A percentile compares a stretch with the other conserved stretches of the same genome.
phyloP scores from a whole-genome alignment of 2,888 invertebrate genomes.

The Cylindroiulus punctatus region DNA sequence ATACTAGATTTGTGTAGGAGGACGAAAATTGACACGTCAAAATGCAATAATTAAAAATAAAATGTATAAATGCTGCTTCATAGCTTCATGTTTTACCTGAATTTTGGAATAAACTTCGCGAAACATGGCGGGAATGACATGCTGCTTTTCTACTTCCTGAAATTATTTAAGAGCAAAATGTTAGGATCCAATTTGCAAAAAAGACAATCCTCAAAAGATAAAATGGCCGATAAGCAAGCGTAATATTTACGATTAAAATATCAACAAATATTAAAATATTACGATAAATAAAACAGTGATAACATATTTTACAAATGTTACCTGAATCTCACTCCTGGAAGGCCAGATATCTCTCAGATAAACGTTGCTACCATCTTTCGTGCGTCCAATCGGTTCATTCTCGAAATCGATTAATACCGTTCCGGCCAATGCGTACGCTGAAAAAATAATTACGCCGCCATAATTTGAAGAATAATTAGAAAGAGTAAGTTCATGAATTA shows the following conservation, averaged over 20 bases:
- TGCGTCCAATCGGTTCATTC: constrained; percentile 79
- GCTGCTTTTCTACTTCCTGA: constrained; percentile 78
- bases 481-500: no score
- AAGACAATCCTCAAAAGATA: no score
- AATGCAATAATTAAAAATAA: not conserved
- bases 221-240: no score
- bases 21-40: not conserved
- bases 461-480: no score
- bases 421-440: constrained; percentile 94
- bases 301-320: not conserved
- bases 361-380: constrained; percentile 78
- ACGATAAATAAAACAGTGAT: no score
- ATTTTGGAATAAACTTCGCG: constrained; percentile 89
- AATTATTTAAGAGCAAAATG: not conserved
- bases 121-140: constrained; percentile 97
- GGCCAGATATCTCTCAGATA: constrained; percentile 97
- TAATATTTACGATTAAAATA: no score
- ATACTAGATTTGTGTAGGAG: constrained; percentile 66
- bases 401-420: constrained; percentile 95
- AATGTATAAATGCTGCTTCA: not conserved
- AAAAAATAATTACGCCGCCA: not conserved
- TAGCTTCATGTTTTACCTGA: constrained; percentile 61
- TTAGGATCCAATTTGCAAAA: no score
- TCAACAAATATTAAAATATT: no score
- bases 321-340: constrained; percentile 85